Evolutionary conservation across 2,797 vertebrate genomes (phyloP), one percentile per base, ranked within the genome.

Genomic region (Lemur catta): DNA sequence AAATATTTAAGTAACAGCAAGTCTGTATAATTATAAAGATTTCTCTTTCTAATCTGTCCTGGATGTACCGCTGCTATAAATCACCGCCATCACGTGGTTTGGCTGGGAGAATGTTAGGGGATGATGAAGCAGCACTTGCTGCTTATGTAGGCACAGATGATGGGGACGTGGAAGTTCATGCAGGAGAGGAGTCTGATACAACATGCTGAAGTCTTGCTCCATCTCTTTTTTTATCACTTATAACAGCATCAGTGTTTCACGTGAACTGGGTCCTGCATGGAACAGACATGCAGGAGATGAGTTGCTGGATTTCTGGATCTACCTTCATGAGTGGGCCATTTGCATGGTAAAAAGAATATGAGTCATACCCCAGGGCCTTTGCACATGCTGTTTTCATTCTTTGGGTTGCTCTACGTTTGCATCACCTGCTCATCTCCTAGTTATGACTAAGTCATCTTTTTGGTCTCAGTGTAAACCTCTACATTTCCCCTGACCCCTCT

Each of bases 1-100:
- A 99, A 99, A 99, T 99, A 99, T 99, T 99, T 99, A 99, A 99
- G 97, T 99, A 98, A 99, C 98, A 98, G 97, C 94, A 96, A 98
- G 97, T 90, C 91, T 74, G 89, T 93, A 74, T 98, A 98, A 98
- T 98, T 98, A 98, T 95, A 96, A 97, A 98, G 98, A 98, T 98
- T 97, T 94, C 94, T 98, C 98, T 98, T 98, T 97, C 97, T 98
- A 98, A 98, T 98, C 98, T 0, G 1, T 96, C 10, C 81, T 72
- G 96, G 98, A 98, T 93, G 96, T 71, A 79, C 41, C 93, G 95
- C 78, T 48, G 89, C 17, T 87, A 55, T 97, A 96, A 98, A 96
- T 98, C 96, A 91, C 0, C 1, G n/a, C 5, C 30, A 4, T 81
- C 86, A 22, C 33, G 0, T 38, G n/a, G 74, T 1, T 52, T 41